Percentiles rank a stretch among this genome's conserved stretches.
These are phyloP conservation scores for Gymnopithys bicolor DNA, from an alignment of 2,797 vertebrate species.

Conservation along the genomic window DNA sequence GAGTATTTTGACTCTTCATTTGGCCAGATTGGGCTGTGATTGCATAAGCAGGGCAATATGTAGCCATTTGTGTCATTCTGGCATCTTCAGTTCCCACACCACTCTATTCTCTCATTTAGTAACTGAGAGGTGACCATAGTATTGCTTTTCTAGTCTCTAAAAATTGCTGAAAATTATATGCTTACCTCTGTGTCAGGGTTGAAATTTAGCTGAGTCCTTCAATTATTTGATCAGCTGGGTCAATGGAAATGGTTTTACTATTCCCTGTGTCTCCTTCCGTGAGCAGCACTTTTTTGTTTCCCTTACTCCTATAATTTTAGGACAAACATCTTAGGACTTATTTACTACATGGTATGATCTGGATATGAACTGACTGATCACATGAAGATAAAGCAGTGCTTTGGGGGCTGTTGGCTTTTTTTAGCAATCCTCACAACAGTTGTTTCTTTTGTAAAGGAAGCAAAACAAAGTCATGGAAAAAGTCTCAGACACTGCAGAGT, in stretches of 20 bases:
- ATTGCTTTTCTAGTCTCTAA: neutral
- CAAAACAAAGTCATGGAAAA: conserved; percentile 43
- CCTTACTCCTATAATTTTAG: neutral
- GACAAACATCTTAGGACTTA: neutral
- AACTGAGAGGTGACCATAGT: neutral
- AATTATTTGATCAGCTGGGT: neutral
- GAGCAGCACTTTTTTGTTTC: neutral
- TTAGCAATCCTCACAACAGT: conserved; percentile 44
- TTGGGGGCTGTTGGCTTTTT: conserved; percentile 18
- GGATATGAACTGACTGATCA: conserved; percentile 25
- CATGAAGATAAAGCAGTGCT: neutral
- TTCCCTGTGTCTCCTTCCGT: neutral
- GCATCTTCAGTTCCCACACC: neutral
- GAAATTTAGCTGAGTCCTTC: neutral
- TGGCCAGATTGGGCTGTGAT: neutral
- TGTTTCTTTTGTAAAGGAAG: conserved; percentile 32
- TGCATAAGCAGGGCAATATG: neutral
- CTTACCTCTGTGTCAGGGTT: neutral
- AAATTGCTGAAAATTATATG: neutral
- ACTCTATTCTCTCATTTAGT: neutral
- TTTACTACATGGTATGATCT: neutral
- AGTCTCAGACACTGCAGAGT: neutral
- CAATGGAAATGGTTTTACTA: neutral
- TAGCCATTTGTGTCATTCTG: neutral
- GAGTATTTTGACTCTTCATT: neutral